Percentiles rank a stretch among this genome's conserved stretches.
phyloP scores from a whole-genome alignment of 2,888 invertebrate species.

The Brenthis daphne region DNA sequence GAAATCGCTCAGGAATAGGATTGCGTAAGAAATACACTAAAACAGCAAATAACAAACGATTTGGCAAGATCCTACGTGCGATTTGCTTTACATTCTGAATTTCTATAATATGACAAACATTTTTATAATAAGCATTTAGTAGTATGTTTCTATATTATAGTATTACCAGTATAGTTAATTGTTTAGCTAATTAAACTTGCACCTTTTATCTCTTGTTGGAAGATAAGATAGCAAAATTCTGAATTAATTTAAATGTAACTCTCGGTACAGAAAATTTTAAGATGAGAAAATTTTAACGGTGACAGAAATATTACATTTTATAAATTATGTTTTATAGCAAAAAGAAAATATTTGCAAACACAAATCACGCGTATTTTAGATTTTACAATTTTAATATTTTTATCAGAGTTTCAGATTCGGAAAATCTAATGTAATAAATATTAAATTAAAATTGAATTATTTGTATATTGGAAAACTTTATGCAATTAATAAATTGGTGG shows the following conservation, averaged over 20 bases:
- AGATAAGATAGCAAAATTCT: constrained; percentile 8
- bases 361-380: no score
- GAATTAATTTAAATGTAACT: neutral
- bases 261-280: neutral
- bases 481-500: no score
- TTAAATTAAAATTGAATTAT: no score
- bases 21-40: neutral
- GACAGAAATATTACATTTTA: neutral
- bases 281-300: neutral
- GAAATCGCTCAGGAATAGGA: neutral
- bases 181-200: neutral
- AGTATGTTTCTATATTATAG: neutral
- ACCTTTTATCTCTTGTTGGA: neutral
- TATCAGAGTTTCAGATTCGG: no score
- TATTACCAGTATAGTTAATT: neutral
- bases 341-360: no score
- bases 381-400: no score
- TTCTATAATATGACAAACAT: neutral
- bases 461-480: no score
- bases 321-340: no score
- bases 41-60: neutral
- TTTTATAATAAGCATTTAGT: neutral
- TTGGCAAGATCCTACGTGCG: neutral
- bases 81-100: neutral
- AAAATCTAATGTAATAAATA: no score